phyloP scores from a whole-genome alignment of 2,888 invertebrate species.

The Stenolophus ochropezus region DNA sequence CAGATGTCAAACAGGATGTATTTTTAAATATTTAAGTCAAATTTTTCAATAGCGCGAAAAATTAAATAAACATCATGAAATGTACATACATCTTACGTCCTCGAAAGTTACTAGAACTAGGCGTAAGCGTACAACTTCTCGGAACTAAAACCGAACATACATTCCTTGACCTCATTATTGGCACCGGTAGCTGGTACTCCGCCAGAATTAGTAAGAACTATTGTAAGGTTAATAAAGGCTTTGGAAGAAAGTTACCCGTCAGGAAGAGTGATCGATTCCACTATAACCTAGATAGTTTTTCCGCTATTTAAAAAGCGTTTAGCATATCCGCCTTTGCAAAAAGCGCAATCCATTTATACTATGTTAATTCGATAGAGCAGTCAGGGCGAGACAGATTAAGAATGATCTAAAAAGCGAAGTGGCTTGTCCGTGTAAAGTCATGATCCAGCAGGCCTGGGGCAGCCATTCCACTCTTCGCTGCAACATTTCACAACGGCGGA shows the following conservation, averaged over 20 bases:
- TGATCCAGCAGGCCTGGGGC: slow-evolving; percentile 27
- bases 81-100: too few species aligned
- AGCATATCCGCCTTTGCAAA: slow-evolving; percentile 27
- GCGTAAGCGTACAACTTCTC: too few species aligned
- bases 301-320: slow-evolving; percentile 31
- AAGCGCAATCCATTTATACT: slow-evolving; percentile 25
- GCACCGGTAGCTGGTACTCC: too few species aligned
- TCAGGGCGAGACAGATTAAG: slow-evolving; percentile 47
- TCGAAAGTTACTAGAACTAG: too few species aligned
- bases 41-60: too few species aligned
- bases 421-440: slow-evolving; percentile 43
- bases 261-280: slow-evolving; percentile 23
- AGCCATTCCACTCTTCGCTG: slow-evolving; percentile 21
- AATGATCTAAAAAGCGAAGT: slow-evolving; percentile 53
- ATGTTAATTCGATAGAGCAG: slow-evolving; percentile 28
- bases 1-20: too few species aligned
- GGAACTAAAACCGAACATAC: too few species aligned
- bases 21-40: too few species aligned
- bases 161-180: too few species aligned
- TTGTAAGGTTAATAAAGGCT: not conserved
- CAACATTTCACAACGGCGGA: slow-evolving; percentile 57
- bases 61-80: too few species aligned
- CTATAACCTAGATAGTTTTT: slow-evolving; percentile 34
- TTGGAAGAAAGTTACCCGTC: slow-evolving; percentile 6
- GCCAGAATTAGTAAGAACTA: too few species aligned